These are phyloP conservation scores for Pterostichus niger DNA, from an alignment of 2,888 invertebrate genomes.

Conservation along the genomic window DNA sequence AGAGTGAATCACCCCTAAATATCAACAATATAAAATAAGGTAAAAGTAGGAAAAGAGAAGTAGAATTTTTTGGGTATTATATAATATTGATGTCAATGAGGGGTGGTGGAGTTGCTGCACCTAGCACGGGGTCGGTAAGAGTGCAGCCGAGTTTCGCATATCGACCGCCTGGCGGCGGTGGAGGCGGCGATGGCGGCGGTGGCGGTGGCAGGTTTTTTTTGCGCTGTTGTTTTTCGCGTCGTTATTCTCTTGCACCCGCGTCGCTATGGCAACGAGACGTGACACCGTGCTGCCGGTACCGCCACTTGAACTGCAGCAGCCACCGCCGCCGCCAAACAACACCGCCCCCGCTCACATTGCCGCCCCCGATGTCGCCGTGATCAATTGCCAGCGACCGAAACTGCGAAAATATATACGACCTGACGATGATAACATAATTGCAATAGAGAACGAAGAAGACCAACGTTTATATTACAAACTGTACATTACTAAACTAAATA, in stretches of 20 bases:
- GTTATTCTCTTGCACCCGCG: conserved; percentile 56
- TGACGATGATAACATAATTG: too few species aligned
- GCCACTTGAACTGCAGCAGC: conserved; percentile 65
- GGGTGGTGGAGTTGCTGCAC: too few species aligned
- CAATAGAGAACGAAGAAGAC: too few species aligned
- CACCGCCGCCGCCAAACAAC: background rate
- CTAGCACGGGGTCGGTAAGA: background rate
- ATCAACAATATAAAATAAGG: too few species aligned
- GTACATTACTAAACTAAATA: too few species aligned
- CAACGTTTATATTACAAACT: too few species aligned
- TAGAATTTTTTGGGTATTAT: too few species aligned
- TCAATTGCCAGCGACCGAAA: background rate
- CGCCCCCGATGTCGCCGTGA: conserved; percentile 13
- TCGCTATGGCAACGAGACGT: conserved; percentile 66
- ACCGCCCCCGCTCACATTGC: conserved; percentile 2
- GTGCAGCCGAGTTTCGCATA: conserved; percentile 68
- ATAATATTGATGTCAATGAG: too few species aligned
- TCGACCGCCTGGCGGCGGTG: conserved; percentile 69
- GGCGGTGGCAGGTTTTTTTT: conserved; percentile 57
- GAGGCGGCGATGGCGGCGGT: conserved; percentile 55
- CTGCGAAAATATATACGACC: background rate
- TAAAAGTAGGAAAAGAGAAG: too few species aligned
- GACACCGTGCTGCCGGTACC: conserved; percentile 67
- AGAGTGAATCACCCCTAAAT: too few species aligned
- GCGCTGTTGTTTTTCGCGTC: conserved; percentile 51